A percentile compares a stretch with the other conserved stretches of the same genome.
phyloP scores from a whole-genome alignment of 1,140 invertebrate genomes.

The Leptinotarsa defecta region DNA sequence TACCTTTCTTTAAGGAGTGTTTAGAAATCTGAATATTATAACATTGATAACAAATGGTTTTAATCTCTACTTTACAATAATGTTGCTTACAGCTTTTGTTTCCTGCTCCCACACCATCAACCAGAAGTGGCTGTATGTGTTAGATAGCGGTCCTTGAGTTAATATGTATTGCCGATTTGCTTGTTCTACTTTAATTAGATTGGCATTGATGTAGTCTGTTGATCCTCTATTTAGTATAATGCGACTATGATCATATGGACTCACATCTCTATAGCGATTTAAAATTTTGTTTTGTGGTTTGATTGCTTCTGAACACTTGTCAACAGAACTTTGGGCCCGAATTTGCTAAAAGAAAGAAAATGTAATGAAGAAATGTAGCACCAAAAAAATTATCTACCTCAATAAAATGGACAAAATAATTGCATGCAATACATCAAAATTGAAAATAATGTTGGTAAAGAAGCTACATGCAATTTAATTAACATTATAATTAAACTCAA shows the following conservation, averaged over 20 bases:
- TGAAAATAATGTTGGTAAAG: neutral
- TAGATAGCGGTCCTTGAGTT: slow-evolving; percentile 86
- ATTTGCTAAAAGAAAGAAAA: slow-evolving; percentile 63
- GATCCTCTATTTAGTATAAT: slow-evolving; percentile 76
- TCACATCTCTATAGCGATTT: slow-evolving; percentile 94
- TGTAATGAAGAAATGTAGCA: neutral
- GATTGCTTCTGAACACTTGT: slow-evolving; percentile 76
- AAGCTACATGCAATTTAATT: neutral
- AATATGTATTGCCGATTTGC: slow-evolving; percentile 90
- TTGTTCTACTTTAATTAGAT: slow-evolving; percentile 79
- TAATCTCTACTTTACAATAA: neutral
- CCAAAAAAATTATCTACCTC: neutral
- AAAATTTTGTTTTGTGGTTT: slow-evolving; percentile 78
- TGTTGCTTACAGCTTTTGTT: slow-evolving; percentile 70
- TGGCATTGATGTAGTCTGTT: slow-evolving; percentile 94
- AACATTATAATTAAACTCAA: neutral
- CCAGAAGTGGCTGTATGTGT: slow-evolving; percentile 94
- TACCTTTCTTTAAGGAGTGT: too few relatives aligned
- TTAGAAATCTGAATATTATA: too few relatives aligned
- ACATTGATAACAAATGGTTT: too few relatives aligned
- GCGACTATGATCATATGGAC: slow-evolving; percentile 91
- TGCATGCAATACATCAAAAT: neutral
- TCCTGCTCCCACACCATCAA: slow-evolving; percentile 97
- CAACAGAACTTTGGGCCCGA: slow-evolving; percentile 63
- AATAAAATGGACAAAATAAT: neutral